phyloP scores from a whole-genome alignment of 1,140 invertebrate species.

The Phthorimaea operculella region DNA sequence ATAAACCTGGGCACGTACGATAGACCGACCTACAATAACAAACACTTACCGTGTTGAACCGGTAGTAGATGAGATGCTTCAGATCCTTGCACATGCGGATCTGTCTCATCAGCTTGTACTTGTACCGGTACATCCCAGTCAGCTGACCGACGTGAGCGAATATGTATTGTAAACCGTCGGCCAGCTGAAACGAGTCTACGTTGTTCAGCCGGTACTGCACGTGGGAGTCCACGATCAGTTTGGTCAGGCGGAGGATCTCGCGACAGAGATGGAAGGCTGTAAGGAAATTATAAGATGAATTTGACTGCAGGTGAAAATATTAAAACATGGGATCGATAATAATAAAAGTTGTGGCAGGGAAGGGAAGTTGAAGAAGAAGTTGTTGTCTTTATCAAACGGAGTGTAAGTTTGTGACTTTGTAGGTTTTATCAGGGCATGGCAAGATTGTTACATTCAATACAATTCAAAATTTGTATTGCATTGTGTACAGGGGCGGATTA shows the following conservation, averaged over 20 bases:
- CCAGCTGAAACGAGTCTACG: slow-evolving; percentile 98
- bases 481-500: too few relatives aligned
- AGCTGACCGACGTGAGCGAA: slow-evolving; percentile 99
- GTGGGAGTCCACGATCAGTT: slow-evolving; percentile 98
- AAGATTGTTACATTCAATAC: too few relatives aligned
- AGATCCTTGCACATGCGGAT: slow-evolving; percentile 99
- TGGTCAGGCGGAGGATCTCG: slow-evolving; percentile 97
- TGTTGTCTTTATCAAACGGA: too few relatives aligned
- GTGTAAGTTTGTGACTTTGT: too few relatives aligned
- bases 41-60: slow-evolving; percentile 95
- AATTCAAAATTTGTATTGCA: too few relatives aligned
- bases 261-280: slow-evolving; percentile 97
- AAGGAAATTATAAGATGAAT: slow-evolving; percentile 1
- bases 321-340: too few relatives aligned
- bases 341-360: too few relatives aligned
- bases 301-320: not conserved
- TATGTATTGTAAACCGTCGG: slow-evolving; percentile 99
- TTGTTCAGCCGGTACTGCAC: slow-evolving; percentile 99
- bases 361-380: too few relatives aligned
- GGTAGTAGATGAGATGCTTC: slow-evolving; percentile 99
- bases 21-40: too few relatives aligned
- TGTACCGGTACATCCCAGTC: slow-evolving; percentile 99
- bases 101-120: slow-evolving; percentile 99
- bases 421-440: too few relatives aligned
- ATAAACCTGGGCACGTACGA: too few relatives aligned